A percentile compares a stretch with the other conserved stretches of the same genome.
These are phyloP conservation scores for Spea hammondii DNA, from an alignment of 2,797 vertebrate species.

Conservation along the genomic window DNA sequence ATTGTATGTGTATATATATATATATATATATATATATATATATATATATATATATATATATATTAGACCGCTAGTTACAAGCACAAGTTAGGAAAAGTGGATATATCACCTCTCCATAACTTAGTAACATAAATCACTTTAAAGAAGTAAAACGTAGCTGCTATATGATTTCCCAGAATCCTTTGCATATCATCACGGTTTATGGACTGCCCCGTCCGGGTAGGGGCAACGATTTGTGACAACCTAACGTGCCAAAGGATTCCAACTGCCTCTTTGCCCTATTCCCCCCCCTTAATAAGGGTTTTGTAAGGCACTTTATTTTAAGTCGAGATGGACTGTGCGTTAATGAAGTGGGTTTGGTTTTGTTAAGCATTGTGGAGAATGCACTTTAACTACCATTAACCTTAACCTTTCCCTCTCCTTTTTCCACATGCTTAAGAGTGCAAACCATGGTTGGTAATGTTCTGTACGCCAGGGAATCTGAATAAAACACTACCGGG, in stretches of 20 bases:
- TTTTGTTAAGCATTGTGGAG: constrained; percentile 21
- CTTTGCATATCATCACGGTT: constrained; percentile 4
- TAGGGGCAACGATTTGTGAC: constrained; percentile 10
- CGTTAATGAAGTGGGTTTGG: not conserved
- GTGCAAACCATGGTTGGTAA: not conserved
- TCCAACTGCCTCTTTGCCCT: not conserved
- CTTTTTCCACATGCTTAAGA: not conserved
- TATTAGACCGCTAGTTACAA: constrained; percentile 19
- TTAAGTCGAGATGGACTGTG: constrained; percentile 15
- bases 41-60: no score
- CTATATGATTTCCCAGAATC: not conserved
- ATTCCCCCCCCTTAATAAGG: not conserved
- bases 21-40: no score
- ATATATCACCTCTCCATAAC: no score
- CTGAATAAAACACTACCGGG: constrained; percentile 16
- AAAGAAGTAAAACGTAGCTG: not conserved
- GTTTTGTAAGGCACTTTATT: constrained; percentile 30
- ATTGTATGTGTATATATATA: not conserved
- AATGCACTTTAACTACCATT: constrained; percentile 36
- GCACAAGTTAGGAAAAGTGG: constrained; percentile 25
- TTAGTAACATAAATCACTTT: no score
- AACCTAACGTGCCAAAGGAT: not conserved
- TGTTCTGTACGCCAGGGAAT: constrained; percentile 7
- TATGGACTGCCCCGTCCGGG: constrained; percentile 20
- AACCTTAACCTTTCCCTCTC: not conserved